Evolutionary conservation across 2,888 invertebrate species (phyloP).

Genomic region (Yponomeuta cagnagella): DNA sequence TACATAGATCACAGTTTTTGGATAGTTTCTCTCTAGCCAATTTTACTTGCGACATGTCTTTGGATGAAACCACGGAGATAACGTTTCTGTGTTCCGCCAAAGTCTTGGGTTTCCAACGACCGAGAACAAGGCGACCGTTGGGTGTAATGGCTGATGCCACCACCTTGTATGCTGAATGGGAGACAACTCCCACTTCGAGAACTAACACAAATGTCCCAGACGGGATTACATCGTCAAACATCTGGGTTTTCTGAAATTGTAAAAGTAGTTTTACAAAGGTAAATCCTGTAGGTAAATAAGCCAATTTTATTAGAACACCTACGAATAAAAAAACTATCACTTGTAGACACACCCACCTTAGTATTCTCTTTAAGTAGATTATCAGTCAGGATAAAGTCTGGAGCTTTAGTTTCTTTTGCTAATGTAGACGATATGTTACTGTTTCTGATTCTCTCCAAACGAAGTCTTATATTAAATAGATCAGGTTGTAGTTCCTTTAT

Average conservation of each 20-base stretch:
- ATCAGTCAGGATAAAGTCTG: not conserved
- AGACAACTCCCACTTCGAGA: not conserved
- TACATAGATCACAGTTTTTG: not conserved
- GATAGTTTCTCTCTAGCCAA: not conserved
- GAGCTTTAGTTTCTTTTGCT: not conserved
- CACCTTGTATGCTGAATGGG: not conserved
- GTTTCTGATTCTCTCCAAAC: too few species aligned
- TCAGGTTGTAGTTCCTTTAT: slow-evolving; percentile 11
- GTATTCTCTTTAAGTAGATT: not conserved
- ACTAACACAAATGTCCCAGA: slow-evolving; percentile 1
- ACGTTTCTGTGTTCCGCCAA: not conserved
- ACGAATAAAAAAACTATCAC: too few species aligned
- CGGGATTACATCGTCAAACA: not conserved
- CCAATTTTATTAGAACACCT: too few species aligned
- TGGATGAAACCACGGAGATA: not conserved
- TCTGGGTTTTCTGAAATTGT: not conserved
- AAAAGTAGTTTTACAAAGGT: not conserved
- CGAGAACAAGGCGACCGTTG: not conserved
- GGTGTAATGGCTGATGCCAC: slow-evolving; percentile 1
- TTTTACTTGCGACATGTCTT: slow-evolving; percentile 7
- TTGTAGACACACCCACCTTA: too few species aligned
- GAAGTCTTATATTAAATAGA: slow-evolving; percentile 12
- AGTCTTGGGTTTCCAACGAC: not conserved
- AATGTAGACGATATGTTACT: too few species aligned
- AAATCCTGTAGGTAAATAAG: too few species aligned